These are phyloP conservation scores for Chaetophractus vellerosus DNA, from an alignment of 2,797 vertebrate species.

Conservation along the genomic window DNA sequence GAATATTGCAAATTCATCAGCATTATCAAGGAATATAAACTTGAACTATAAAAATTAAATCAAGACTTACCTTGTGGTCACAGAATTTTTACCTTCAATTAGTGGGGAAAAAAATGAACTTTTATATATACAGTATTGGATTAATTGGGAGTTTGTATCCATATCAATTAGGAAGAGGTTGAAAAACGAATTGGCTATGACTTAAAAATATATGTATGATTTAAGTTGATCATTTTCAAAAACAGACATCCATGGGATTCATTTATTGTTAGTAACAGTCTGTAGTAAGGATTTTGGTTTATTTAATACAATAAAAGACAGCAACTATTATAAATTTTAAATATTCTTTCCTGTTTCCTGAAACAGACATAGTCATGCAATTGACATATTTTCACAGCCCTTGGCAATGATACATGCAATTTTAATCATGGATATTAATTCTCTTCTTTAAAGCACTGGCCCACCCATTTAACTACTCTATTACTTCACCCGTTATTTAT, in stretches of 20 bases:
- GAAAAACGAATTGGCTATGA: not conserved
- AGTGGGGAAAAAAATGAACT: not conserved
- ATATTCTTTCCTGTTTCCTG: slow-evolving; percentile 23
- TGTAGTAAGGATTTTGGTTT: slow-evolving; percentile 45
- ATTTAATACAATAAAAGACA: slow-evolving; percentile 62
- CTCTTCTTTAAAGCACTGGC: slow-evolving; percentile 60
- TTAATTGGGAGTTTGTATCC: not conserved
- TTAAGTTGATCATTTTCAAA: slow-evolving; percentile 63
- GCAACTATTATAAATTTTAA: slow-evolving; percentile 62
- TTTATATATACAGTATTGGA: slow-evolving; percentile 13
- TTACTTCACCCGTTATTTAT: slow-evolving; percentile 71
- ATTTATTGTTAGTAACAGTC: slow-evolving; percentile 40
- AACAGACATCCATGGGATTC: not conserved
- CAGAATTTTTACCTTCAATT: not conserved
- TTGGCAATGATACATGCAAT: slow-evolving; percentile 68
- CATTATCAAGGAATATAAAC: slow-evolving; percentile 45
- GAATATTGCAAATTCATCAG: slow-evolving; percentile 5
- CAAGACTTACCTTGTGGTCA: not conserved
- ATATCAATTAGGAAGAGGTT: slow-evolving; percentile 4
- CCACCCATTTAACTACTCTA: slow-evolving; percentile 49
- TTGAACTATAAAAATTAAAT: slow-evolving; percentile 51
- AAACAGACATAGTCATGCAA: slow-evolving; percentile 60
- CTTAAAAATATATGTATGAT: slow-evolving; percentile 20
- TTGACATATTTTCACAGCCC: slow-evolving; percentile 66
- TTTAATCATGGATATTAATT: slow-evolving; percentile 81